A percentile compares a stretch with the other conserved stretches of the same genome.
Conservation (phyloP, 2,113 vertebrate species). For the Lipophrys pholis region DNA sequence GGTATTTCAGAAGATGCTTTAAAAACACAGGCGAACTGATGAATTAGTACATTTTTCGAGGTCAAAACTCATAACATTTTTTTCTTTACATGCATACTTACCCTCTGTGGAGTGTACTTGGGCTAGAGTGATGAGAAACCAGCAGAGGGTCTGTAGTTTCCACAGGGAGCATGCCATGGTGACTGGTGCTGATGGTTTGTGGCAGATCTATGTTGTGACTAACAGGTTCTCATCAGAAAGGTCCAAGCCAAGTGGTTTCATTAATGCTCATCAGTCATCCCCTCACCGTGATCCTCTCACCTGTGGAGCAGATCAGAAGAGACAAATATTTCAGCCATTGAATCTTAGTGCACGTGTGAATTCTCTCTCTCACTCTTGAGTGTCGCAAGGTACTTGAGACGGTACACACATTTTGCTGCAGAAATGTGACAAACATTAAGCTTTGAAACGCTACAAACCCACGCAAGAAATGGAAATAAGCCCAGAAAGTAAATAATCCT, state of each 20-base stretch:
- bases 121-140: slow-evolving; percentile 92
- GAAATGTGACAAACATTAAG: slow-evolving; percentile 56
- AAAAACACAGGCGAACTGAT: neutral
- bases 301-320: slow-evolving; percentile 80
- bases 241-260: slow-evolving; percentile 88
- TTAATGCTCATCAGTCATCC: slow-evolving; percentile 91
- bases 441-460: slow-evolving; percentile 65
- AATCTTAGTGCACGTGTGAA: slow-evolving; percentile 49
- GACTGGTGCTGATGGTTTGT: slow-evolving; percentile 87
- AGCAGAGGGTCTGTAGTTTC: slow-evolving; percentile 94
- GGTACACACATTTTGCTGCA: slow-evolving; percentile 46
- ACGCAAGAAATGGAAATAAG: slow-evolving; percentile 57
- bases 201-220: slow-evolving; percentile 85
- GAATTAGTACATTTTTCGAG: too few relatives aligned
- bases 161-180: slow-evolving; percentile 94
- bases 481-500: slow-evolving; percentile 71
- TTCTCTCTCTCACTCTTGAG: slow-evolving; percentile 35
- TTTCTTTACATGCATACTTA: slow-evolving; percentile 80
- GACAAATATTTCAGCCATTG: slow-evolving; percentile 65
- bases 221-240: slow-evolving; percentile 87
- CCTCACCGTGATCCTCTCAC: slow-evolving; percentile 88
- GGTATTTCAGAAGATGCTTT: slow-evolving; percentile 14
- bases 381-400: slow-evolving; percentile 38
- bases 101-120: slow-evolving; percentile 94
- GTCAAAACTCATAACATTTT: too few relatives aligned